A percentile compares a stretch with the other conserved stretches of the same genome.
phyloP scores from a whole-genome alignment of 2,888 invertebrate genomes.

The Automeris io region DNA sequence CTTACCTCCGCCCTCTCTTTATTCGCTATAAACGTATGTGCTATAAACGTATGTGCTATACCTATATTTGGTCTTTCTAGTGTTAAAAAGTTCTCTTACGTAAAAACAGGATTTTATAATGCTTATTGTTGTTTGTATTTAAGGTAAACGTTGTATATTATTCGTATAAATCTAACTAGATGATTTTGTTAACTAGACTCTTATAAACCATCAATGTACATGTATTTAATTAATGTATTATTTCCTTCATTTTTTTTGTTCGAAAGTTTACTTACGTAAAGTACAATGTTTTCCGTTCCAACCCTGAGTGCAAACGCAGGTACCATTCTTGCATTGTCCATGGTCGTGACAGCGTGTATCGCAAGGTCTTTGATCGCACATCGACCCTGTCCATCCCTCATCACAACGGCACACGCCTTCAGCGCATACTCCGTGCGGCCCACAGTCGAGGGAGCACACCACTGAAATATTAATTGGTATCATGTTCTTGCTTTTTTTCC shows the following conservation, averaged over 20 bases:
- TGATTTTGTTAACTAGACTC: too few species aligned
- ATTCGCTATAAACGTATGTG: too few species aligned
- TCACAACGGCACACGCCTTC: conserved; percentile 94
- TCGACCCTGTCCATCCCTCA: conserved; percentile 94
- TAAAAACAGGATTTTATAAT: too few species aligned
- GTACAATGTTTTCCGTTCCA: conserved; percentile 99
- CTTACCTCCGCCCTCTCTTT: too few species aligned
- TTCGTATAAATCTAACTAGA: too few species aligned
- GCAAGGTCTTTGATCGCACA: conserved; percentile 94
- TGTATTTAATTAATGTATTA: too few species aligned
- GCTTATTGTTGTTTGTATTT: too few species aligned
- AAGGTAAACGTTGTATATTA: too few species aligned
- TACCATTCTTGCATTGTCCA: conserved; percentile 98
- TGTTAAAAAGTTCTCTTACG: too few species aligned
- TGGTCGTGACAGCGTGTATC: conserved; percentile 95
- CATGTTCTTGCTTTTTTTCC: background rate
- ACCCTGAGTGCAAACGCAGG: conserved; percentile 97
- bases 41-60: too few species aligned
- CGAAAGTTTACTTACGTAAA: conserved; percentile 83
- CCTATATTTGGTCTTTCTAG: too few species aligned
- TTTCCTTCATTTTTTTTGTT: background rate
- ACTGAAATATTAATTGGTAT: conserved; percentile 69
- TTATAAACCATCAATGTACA: too few species aligned
- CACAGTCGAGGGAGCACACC: conserved; percentile 94
- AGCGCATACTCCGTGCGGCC: conserved; percentile 95